Evolutionary conservation across 2,888 invertebrate species (phyloP).

Genomic region (Hypolimnas misippus): DNA sequence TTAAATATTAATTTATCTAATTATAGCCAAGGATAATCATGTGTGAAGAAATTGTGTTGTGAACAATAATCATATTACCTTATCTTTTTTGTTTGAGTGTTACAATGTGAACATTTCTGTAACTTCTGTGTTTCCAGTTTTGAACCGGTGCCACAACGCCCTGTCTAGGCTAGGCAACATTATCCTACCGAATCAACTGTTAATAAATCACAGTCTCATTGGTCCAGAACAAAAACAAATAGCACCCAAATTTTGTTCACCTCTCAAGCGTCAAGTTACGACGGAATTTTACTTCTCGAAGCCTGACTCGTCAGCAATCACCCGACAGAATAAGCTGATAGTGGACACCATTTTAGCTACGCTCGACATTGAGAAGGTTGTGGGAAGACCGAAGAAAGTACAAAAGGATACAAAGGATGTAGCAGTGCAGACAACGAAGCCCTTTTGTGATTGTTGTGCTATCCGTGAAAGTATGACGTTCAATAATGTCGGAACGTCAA

Average conservation of each 20-base stretch:
- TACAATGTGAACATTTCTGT: conserved; percentile 36
- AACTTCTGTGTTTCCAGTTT: conserved; percentile 66
- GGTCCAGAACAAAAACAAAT: conserved; percentile 57
- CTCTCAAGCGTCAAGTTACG: conserved; percentile 68
- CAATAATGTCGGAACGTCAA: conserved; percentile 53
- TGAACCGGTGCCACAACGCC: conserved; percentile 71
- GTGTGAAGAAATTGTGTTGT: background rate
- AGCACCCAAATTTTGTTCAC: conserved; percentile 67
- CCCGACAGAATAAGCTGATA: conserved; percentile 69
- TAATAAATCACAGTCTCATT: conserved; percentile 58
- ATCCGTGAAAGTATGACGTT: conserved; percentile 63
- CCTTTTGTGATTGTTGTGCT: conserved; percentile 71
- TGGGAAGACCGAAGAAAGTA: conserved; percentile 59
- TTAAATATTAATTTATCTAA: no score
- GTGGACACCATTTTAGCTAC: conserved; percentile 68
- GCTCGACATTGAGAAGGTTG: conserved; percentile 62
- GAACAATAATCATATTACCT: background rate
- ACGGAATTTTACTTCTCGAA: conserved; percentile 71
- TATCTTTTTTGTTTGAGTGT: conserved; percentile 19
- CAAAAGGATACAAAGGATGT: conserved; percentile 64
- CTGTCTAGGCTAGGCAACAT: conserved; percentile 60
- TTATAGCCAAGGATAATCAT: no score
- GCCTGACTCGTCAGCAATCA: conserved; percentile 47
- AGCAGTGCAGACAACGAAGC: conserved; percentile 69
- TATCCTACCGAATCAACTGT: conserved; percentile 64